Percentiles rank a stretch among this genome's conserved stretches.
These are phyloP conservation scores for Eupithecia subumbrata DNA, from an alignment of 2,888 invertebrate species.

Conservation along the genomic window DNA sequence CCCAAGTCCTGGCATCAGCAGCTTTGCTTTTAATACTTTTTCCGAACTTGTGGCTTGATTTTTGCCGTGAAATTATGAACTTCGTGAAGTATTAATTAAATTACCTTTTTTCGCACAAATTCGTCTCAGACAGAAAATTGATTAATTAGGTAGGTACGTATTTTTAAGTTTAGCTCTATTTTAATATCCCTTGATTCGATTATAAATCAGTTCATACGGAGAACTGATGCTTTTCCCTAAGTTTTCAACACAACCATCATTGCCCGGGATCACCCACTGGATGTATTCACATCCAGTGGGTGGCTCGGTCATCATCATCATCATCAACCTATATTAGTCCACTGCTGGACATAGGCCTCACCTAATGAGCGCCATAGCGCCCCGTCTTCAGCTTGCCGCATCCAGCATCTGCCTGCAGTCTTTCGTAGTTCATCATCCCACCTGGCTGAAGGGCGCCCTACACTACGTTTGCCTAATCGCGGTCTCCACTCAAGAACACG, in stretches of 20 bases:
- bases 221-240: neutral
- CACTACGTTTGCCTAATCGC: too few relatives aligned
- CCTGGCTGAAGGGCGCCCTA: too few relatives aligned
- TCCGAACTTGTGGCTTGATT: conserved; percentile 1
- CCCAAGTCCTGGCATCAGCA: conserved; percentile 4
- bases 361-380: too few relatives aligned
- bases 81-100: conserved; percentile 5
- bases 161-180: neutral
- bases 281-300: too few relatives aligned
- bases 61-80: conserved; percentile 14
- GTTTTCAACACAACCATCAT: neutral
- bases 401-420: too few relatives aligned
- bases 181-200: neutral
- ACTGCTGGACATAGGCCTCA: too few relatives aligned
- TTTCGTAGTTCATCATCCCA: too few relatives aligned
- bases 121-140: neutral
- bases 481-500: too few relatives aligned
- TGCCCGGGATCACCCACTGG: too few relatives aligned
- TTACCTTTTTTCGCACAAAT: neutral
- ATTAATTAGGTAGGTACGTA: neutral
- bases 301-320: too few relatives aligned
- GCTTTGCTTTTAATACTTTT: conserved; percentile 5
- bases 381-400: too few relatives aligned
- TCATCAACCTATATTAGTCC: too few relatives aligned
- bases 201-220: neutral